Percentiles rank a stretch among this genome's conserved stretches.
Evolutionary conservation across 2,113 vertebrate species (phyloP).

Genomic region (Climacteris rufus): DNA sequence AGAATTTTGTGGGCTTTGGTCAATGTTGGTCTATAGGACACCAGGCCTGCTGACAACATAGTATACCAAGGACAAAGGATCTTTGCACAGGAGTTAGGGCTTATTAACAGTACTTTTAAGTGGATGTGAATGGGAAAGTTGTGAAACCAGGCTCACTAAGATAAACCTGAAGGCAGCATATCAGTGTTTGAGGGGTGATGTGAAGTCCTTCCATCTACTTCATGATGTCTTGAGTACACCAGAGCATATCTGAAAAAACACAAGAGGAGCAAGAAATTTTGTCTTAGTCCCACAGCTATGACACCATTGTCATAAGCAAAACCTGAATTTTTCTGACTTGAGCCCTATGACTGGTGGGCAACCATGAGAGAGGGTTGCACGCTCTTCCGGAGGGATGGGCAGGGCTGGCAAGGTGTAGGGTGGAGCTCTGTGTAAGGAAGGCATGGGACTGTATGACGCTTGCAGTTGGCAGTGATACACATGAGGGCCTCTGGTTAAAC

Average conservation of each 20-base stretch:
- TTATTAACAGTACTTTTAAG: not conserved
- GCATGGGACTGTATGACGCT: rapidly evolving
- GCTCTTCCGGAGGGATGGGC: not conserved
- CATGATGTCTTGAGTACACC: not conserved
- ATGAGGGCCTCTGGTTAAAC: not conserved
- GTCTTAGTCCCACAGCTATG: no score
- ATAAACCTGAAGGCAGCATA: no score
- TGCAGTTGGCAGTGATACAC: rapidly evolving
- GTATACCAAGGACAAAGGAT: not conserved
- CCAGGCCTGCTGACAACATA: not conserved
- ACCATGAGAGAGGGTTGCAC: not conserved
- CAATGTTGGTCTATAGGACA: not conserved
- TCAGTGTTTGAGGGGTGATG: rapidly evolving
- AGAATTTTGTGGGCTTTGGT: not conserved
- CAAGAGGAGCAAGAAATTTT: not conserved
- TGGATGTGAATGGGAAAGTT: not conserved
- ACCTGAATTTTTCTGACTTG: not conserved
- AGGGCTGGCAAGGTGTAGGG: rapidly evolving
- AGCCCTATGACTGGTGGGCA: not conserved
- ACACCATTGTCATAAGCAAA: not conserved
- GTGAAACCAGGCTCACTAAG: not conserved
- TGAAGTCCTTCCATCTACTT: not conserved
- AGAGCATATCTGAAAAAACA: not conserved
- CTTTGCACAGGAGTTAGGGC: not conserved
- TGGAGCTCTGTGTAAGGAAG: not conserved